Evolutionary conservation across 2,888 invertebrate genomes (phyloP).

Genomic region (Ormyrus thymus): DNA sequence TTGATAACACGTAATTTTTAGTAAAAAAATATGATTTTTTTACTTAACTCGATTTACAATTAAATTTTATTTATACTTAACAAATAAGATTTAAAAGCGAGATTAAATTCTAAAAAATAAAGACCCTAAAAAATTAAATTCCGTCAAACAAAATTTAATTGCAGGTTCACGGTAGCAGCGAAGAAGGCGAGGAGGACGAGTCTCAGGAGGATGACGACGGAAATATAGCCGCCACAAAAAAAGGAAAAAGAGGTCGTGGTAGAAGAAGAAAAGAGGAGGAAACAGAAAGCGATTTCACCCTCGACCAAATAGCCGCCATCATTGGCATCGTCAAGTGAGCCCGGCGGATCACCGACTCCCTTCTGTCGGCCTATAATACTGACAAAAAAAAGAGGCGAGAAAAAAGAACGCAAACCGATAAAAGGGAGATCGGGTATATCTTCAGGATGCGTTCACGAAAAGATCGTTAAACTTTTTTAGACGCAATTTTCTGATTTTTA

Average conservation of each 20-base stretch:
- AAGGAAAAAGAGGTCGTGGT: slow-evolving; percentile 4
- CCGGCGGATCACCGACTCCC: slow-evolving; percentile 44
- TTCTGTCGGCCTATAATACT: slow-evolving; percentile 22
- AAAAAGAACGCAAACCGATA: too few relatives aligned
- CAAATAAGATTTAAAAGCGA: too few relatives aligned
- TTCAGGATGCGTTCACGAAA: too few relatives aligned
- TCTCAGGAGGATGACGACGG: slow-evolving; percentile 32
- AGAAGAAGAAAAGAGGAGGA: slow-evolving; percentile 1
- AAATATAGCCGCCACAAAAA: not conserved
- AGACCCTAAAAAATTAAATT: not conserved
- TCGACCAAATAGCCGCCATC: slow-evolving; percentile 54
- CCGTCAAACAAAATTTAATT: slow-evolving; percentile 36
- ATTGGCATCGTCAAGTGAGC: slow-evolving; percentile 54
- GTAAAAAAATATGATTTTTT: too few relatives aligned
- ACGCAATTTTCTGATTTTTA: too few relatives aligned
- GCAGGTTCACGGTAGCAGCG: slow-evolving; percentile 69
- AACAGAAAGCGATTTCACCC: slow-evolving; percentile 45
- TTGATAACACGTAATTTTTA: too few relatives aligned
- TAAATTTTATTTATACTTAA: too few relatives aligned
- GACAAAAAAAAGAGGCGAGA: too few relatives aligned
- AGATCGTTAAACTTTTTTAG: too few relatives aligned
- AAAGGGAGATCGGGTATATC: too few relatives aligned
- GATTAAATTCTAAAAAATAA: not conserved
- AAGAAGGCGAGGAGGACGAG: slow-evolving; percentile 64
- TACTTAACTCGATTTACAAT: too few relatives aligned